Base-by-base conservation (phyloP, 2,797 vertebrate species). In the Acrocephalus scirpaceus region DNA sequence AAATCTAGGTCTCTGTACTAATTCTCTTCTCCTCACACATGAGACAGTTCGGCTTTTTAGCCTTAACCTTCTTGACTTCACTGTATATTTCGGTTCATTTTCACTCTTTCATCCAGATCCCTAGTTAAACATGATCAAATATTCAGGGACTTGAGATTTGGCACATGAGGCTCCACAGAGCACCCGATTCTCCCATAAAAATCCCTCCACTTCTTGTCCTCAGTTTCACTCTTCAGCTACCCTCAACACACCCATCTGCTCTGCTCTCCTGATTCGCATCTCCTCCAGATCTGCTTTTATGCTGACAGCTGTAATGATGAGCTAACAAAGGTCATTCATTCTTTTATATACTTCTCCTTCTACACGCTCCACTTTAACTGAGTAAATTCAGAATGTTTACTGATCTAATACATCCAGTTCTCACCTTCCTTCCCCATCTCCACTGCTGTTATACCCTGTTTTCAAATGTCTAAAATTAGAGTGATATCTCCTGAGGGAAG, bases 351-450 rank as follows among this genome's bases (percentile, higher is more conserved):
- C 66, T 65, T 86, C 64, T 53, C 53, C 61, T 88, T 48, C 79
- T 26, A 27, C 0, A 1, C 0, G 21, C 30, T 92, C 60, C 36
- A 66, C 54, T 94, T 95, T 27, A 12, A 80, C 69, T 51, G 69
- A 91, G 85, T 45, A 88, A 95, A 95, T 92, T 90, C 82, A 58
- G 45, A 56, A 44, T 84, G 73, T 92, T 95, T 93, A 91, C 87
- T 93, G 72, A 95, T 92, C 73, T 73, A 96, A 92, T 78, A 90
- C 36, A 84, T 58, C 62, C 67, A 88, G 56, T 75, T 94, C 85
- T 75, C 89, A 88, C 76, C 85, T 84, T 90, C 64, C 22, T 16
- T 5, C 44, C 65, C 53, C 56, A 38, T 76, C 70, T 83, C 69
- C 29, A 67, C 56, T 86, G 88, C 65, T 88, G 40, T 38, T 78